Evolutionary conservation across 2,888 invertebrate genomes (phyloP).

Genomic region (Orthonychiurus folsomi): DNA sequence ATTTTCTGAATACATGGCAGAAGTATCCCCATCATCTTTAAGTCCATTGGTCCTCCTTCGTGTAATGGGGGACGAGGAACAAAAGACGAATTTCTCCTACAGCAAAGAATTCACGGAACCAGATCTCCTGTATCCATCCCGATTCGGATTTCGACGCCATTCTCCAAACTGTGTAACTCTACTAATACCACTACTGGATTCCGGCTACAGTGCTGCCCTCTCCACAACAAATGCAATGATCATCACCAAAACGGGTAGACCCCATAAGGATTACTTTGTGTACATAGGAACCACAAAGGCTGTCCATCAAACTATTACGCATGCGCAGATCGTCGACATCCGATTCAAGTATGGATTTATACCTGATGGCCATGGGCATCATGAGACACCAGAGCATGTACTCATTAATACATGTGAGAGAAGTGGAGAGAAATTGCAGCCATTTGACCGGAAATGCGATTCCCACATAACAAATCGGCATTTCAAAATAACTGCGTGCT

Average conservation of each 20-base stretch:
- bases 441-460: conserved; percentile 7
- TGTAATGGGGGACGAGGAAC: background rate
- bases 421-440: background rate
- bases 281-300: background rate
- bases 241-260: background rate
- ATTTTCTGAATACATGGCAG: background rate
- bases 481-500: background rate
- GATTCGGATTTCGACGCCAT: background rate
- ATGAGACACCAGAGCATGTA: no score
- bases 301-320: background rate
- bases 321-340: background rate
- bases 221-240: background rate
- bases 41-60: background rate
- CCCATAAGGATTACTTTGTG: conserved; percentile 5
- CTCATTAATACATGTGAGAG: background rate
- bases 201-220: background rate
- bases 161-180: conserved; percentile 1
- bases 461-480: background rate
- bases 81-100: conserved; percentile 2
- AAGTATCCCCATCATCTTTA: background rate
- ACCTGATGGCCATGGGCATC: background rate
- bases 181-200: background rate
- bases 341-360: background rate
- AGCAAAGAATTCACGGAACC: background rate
- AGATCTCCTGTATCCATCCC: background rate